These are phyloP conservation scores for Malachius bipustulatus DNA, from an alignment of 2,888 invertebrate genomes.

Conservation along the genomic window DNA sequence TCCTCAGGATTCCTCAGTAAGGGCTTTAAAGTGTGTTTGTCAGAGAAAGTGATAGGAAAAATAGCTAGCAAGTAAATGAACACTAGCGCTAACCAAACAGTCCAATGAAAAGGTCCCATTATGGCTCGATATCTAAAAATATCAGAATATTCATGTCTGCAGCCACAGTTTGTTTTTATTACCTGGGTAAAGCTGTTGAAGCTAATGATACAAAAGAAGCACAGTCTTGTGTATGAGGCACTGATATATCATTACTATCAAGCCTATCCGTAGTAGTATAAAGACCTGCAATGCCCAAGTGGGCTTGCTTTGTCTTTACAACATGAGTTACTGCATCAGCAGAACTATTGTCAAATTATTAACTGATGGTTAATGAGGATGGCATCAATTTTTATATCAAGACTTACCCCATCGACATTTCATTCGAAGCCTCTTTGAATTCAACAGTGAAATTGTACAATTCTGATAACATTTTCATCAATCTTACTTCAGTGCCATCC, in stretches of 20 bases:
- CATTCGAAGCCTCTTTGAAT: constrained; percentile 47
- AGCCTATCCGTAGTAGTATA: constrained; percentile 47
- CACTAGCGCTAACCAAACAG: constrained; percentile 64
- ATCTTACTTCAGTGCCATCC: constrained; percentile 66
- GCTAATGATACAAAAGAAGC: constrained; percentile 65
- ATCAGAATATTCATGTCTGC: not conserved
- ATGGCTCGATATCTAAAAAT: constrained; percentile 61
- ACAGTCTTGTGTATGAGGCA: constrained; percentile 60
- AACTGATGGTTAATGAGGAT: not conserved
- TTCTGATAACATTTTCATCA: constrained; percentile 48
- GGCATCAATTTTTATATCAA: not conserved
- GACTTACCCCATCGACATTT: constrained; percentile 36
- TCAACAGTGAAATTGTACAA: constrained; percentile 63
- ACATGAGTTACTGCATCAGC: constrained; percentile 49
- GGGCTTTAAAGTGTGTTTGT: constrained; percentile 53
- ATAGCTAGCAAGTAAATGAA: constrained; percentile 60
- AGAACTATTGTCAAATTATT: constrained; percentile 36
- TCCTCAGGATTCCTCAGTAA: constrained; percentile 57
- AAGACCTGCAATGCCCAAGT: constrained; percentile 61
- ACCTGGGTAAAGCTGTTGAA: constrained; percentile 68
- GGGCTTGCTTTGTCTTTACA: constrained; percentile 42
- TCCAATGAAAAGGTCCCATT: constrained; percentile 72
- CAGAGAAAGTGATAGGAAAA: constrained; percentile 62
- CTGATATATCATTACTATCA: constrained; percentile 46
- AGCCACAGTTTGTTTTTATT: constrained; percentile 14